phyloP scores from a whole-genome alignment of 2,797 vertebrate genomes.

The Carduelis carduelis region DNA sequence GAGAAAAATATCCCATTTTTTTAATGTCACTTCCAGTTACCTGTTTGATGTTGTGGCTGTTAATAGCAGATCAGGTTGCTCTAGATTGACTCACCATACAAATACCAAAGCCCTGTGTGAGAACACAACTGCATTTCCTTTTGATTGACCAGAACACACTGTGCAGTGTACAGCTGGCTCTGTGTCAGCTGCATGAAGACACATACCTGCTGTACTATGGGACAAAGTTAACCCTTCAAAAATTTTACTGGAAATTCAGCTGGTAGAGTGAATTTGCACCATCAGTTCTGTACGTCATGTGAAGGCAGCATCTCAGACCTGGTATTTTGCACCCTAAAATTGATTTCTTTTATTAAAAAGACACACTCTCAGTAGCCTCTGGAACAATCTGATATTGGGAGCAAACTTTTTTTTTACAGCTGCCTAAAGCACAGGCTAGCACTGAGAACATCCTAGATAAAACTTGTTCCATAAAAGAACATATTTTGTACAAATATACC shows the following conservation, averaged over 20 bases:
- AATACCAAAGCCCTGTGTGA: neutral
- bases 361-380: fast-evolving
- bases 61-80: neutral
- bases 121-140: neutral
- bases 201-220: neutral
- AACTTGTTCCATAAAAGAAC: neutral
- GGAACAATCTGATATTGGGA: neutral
- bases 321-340: neutral
- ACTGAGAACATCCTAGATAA: neutral
- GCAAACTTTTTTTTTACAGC: neutral
- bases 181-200: neutral
- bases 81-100: neutral
- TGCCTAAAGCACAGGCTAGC: neutral
- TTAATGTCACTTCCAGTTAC: neutral
- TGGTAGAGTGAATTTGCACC: neutral
- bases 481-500: neutral
- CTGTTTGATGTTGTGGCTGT: neutral
- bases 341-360: neutral
- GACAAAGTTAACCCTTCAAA: neutral
- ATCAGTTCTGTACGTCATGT: neutral
- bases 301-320: neutral
- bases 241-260: neutral
- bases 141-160: neutral
- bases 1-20: neutral
- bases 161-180: neutral